Conservation (phyloP, 2,888 invertebrate genomes). For the Lasius platythorax region DNA sequence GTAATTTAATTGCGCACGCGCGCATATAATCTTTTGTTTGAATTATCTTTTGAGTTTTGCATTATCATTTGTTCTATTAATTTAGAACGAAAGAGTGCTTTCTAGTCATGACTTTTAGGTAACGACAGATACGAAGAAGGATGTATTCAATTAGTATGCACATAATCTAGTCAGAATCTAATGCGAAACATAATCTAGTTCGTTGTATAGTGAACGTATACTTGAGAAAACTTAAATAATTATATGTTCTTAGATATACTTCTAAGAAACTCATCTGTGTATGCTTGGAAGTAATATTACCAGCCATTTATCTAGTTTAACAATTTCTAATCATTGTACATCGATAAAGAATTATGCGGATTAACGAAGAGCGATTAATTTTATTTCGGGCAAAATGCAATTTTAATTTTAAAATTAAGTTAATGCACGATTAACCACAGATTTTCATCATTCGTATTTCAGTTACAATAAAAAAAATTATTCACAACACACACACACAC, state of each 20-base stretch:
- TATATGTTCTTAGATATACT: not conserved
- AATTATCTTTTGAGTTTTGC: constrained; percentile 68
- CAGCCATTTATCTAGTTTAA: not conserved
- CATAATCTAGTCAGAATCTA: constrained; percentile 21
- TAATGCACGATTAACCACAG: not conserved
- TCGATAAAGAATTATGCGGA: not conserved
- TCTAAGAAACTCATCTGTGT: not conserved
- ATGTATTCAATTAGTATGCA: constrained; percentile 6
- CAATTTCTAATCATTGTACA: not conserved
- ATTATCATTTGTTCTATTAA: constrained; percentile 79
- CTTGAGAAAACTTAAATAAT: not conserved
- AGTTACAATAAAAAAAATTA: constrained; percentile 22
- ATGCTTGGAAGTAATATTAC: not conserved
- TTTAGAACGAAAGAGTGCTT: constrained; percentile 80
- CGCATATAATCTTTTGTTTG: constrained; percentile 36
- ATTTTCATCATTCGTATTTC: not conserved
- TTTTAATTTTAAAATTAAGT: constrained; percentile 65
- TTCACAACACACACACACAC: not conserved
- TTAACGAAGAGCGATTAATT: not conserved
- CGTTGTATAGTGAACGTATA: not conserved
- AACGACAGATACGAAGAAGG: not conserved
- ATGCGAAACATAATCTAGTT: constrained; percentile 5
- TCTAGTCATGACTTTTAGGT: constrained; percentile 79
- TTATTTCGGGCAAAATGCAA: constrained; percentile 74
- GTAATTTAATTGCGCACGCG: constrained; percentile 13